Conservation (phyloP, 2,888 invertebrate genomes). For the Lycaena phlaeas region DNA sequence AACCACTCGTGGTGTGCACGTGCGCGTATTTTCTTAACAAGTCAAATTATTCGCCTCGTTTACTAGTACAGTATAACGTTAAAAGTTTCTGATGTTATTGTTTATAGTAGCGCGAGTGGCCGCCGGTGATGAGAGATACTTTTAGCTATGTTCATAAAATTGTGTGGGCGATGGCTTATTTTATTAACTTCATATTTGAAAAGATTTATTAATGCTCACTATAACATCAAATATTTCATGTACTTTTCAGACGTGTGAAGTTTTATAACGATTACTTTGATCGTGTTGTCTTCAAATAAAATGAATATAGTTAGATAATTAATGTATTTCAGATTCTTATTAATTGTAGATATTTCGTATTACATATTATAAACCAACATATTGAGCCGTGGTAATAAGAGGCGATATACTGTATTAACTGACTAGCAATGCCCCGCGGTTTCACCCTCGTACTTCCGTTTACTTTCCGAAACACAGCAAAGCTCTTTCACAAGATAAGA, state of each 20-base stretch:
- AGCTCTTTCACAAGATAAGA: too few relatives aligned
- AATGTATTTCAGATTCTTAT: too few relatives aligned
- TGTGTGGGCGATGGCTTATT: not conserved
- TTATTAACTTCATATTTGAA: not conserved
- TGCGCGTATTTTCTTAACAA: conserved; percentile 61
- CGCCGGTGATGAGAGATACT: conserved; percentile 53
- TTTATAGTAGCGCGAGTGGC: conserved; percentile 50
- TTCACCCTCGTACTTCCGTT: too few relatives aligned
- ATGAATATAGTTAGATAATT: too few relatives aligned
- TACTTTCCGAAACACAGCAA: too few relatives aligned
- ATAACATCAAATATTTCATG: not conserved
- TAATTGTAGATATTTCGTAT: too few relatives aligned
- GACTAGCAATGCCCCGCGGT: too few relatives aligned
- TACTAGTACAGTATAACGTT: conserved; percentile 47
- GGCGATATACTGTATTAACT: too few relatives aligned
- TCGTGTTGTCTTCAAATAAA: too few relatives aligned
- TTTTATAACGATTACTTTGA: too few relatives aligned
- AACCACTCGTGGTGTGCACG: conserved; percentile 30
- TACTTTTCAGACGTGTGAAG: not conserved
- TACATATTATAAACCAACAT: too few relatives aligned
- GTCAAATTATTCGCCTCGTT: conserved; percentile 61
- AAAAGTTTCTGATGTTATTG: conserved; percentile 67
- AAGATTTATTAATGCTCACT: not conserved
- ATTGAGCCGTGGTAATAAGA: too few relatives aligned
- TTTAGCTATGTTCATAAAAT: conserved; percentile 28